A percentile compares a stretch with the other conserved stretches of the same genome.
These are phyloP conservation scores for Bradypodion ventrale DNA, from an alignment of 2,797 vertebrate species.

Conservation along the genomic window DNA sequence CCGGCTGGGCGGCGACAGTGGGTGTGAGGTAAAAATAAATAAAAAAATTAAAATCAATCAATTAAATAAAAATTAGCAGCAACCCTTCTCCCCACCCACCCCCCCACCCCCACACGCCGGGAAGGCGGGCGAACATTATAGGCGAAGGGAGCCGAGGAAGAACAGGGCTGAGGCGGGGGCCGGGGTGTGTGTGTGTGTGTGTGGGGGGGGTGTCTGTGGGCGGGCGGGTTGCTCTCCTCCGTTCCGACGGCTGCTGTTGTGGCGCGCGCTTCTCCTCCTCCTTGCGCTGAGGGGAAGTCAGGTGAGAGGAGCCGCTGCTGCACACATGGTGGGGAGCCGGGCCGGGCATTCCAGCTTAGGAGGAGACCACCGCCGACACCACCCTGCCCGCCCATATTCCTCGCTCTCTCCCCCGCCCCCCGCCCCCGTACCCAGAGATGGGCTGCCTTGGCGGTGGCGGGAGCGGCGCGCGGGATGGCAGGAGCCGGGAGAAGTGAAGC, in stretches of 20 bases:
- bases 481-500: slow-evolving; percentile 77
- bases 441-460: slow-evolving; percentile 71
- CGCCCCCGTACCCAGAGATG: too few species aligned
- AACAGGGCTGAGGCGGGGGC: too few species aligned
- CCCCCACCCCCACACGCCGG: neutral
- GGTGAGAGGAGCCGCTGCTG: slow-evolving; percentile 67
- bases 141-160: too few species aligned
- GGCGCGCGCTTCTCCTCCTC: neutral
- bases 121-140: too few species aligned
- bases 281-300: slow-evolving; percentile 49
- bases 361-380: slow-evolving; percentile 63
- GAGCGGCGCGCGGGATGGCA: slow-evolving; percentile 70
- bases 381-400: too few species aligned
- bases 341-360: slow-evolving; percentile 78
- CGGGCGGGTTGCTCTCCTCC: too few species aligned
- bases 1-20: slow-evolving; percentile 66
- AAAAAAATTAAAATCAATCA: too few species aligned
- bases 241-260: neutral
- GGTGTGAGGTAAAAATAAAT: slow-evolving; percentile 67
- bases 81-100: too few species aligned
- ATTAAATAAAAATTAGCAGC: too few species aligned
- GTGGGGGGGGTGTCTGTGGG: neutral
- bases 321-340: slow-evolving; percentile 66
- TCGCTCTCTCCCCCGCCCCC: too few species aligned
- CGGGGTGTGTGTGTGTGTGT: neutral